Conservation (phyloP, 2,797 vertebrate species). For the Coregonus ussuriensis region DNA sequence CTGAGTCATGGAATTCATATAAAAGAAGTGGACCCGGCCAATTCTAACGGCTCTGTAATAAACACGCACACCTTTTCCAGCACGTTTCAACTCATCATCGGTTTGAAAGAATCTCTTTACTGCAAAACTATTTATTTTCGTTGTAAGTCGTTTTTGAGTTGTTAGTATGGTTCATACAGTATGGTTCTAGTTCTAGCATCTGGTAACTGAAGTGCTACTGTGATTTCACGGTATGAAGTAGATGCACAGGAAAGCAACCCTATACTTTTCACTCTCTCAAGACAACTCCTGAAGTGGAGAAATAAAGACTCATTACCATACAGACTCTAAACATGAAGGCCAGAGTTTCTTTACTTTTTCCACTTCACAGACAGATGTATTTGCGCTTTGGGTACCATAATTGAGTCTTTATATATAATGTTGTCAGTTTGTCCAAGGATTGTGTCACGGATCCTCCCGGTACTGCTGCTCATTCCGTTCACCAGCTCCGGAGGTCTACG, state of each 20-base stretch:
- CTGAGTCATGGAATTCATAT: slow-evolving; percentile 40
- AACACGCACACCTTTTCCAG: slow-evolving; percentile 4
- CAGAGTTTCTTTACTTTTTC: neutral
- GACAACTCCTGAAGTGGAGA: neutral
- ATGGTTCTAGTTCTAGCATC: neutral
- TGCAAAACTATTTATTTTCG: slow-evolving; percentile 8
- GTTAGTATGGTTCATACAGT: neutral
- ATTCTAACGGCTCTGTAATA: slow-evolving; percentile 17
- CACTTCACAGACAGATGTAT: neutral
- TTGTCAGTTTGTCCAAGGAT: neutral
- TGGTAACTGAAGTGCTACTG: neutral
- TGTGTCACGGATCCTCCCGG: neutral
- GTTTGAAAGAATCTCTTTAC: slow-evolving; percentile 19
- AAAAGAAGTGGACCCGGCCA: slow-evolving; percentile 18
- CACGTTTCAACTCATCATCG: slow-evolving; percentile 9
- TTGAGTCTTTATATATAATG: slow-evolving; percentile 5
- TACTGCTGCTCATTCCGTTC: too few species aligned
- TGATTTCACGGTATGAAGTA: neutral
- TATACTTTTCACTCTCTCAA: slow-evolving; percentile 10
- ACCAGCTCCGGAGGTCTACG: too few species aligned
- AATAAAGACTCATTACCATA: neutral
- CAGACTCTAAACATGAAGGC: neutral
- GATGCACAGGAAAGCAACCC: neutral
- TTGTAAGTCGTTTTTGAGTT: neutral
- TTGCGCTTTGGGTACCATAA: slow-evolving; percentile 1